Percentiles rank a stretch among this genome's conserved stretches.
These are phyloP conservation scores for Rachycentron canadum DNA, from an alignment of 2,797 vertebrate species.

Conservation along the genomic window DNA sequence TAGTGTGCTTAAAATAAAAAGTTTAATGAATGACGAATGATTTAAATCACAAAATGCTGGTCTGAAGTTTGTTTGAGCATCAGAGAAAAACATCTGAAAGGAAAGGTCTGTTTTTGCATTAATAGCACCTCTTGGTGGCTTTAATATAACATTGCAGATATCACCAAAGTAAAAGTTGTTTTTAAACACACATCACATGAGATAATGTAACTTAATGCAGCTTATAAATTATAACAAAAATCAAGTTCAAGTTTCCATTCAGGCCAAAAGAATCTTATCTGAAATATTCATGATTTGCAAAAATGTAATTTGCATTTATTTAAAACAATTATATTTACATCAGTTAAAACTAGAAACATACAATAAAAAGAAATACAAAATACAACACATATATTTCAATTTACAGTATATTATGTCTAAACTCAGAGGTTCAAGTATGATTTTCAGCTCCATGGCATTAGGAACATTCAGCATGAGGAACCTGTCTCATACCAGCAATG, in stretches of 20 bases:
- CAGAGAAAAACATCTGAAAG: not conserved
- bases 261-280: not conserved
- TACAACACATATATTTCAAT: slow-evolving; percentile 44
- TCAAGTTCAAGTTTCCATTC: not conserved
- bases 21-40: slow-evolving; percentile 54
- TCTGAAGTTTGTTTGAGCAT: not conserved
- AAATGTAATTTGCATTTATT: slow-evolving; percentile 64
- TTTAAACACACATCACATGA: not conserved
- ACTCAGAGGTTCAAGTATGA: not conserved
- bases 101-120: not conserved
- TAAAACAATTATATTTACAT: slow-evolving; percentile 47
- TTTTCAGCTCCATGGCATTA: not conserved
- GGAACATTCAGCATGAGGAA: not conserved
- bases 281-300: slow-evolving; percentile 19
- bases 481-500: not conserved
- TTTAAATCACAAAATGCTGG: slow-evolving; percentile 9
- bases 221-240: not conserved
- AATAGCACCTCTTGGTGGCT: slow-evolving; percentile 51
- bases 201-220: not conserved
- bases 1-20: slow-evolving; percentile 65
- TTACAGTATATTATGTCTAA: slow-evolving; percentile 47
- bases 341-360: slow-evolving; percentile 35
- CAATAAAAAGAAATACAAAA: slow-evolving; percentile 29
- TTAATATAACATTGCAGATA: not conserved
- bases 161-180: not conserved